A percentile compares a stretch with the other conserved stretches of the same genome.
Conservation (phyloP, 2,888 invertebrate species). For the Chaetoderma sp. region DNA sequence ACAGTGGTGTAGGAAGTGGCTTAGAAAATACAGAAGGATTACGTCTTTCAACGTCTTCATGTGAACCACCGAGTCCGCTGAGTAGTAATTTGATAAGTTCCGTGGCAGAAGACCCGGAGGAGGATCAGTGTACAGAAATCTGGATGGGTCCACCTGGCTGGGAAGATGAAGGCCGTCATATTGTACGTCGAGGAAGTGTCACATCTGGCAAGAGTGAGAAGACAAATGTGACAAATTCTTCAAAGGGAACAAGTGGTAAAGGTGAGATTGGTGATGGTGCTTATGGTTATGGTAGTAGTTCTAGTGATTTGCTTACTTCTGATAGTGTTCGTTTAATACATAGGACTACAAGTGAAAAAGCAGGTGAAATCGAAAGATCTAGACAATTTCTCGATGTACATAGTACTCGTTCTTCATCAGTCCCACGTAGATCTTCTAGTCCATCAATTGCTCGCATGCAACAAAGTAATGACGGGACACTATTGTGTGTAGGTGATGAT, state of each 20-base stretch:
- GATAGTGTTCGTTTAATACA: too few relatives aligned
- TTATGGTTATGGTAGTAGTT: conserved; percentile 3
- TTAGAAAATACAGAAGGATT: conserved; percentile 38
- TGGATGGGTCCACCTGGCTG: conserved; percentile 63
- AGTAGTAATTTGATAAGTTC: neutral
- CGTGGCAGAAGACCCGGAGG: conserved; percentile 22
- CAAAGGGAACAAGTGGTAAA: neutral
- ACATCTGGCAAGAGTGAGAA: conserved; percentile 33
- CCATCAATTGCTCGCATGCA: neutral
- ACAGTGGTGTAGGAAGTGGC: conserved; percentile 51
- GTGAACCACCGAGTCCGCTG: conserved; percentile 50
- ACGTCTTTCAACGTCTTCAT: conserved; percentile 45
- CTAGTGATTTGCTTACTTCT: too few relatives aligned
- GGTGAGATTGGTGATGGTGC: neutral
- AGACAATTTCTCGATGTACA: neutral
- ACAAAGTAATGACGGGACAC: neutral
- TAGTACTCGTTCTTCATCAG: neutral
- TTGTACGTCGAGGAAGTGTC: conserved; percentile 27
- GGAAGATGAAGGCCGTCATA: conserved; percentile 52
- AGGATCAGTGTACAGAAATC: conserved; percentile 43
- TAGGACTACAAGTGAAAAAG: neutral
- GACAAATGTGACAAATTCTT: neutral
- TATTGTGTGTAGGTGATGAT: neutral
- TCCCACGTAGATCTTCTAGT: neutral
- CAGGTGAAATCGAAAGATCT: neutral